phyloP scores from a whole-genome alignment of 2,113 vertebrate genomes.

The Muntiacus reevesi region DNA sequence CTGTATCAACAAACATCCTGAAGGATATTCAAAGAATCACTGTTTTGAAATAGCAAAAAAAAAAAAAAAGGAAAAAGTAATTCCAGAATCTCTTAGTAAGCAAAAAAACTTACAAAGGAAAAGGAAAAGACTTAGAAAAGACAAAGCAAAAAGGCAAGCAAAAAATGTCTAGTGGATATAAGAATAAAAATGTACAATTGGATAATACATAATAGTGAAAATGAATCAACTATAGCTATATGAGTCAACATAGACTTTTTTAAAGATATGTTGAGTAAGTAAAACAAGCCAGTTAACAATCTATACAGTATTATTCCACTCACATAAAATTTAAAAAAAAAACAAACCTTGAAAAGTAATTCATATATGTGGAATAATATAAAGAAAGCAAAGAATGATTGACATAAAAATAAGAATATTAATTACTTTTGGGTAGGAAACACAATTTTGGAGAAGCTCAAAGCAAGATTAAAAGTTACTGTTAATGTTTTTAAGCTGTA shows the following conservation, averaged over 20 bases:
- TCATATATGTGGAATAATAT: neutral
- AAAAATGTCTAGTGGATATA: neutral
- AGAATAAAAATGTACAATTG: neutral
- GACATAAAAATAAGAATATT: neutral
- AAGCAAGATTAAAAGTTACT: neutral
- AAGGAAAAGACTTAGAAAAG: neutral
- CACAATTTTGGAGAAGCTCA: neutral
- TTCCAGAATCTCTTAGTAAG: neutral
- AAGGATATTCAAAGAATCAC: neutral
- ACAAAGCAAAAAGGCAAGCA: neutral
- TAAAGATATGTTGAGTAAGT: neutral
- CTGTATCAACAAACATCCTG: neutral
- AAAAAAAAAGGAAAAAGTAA: neutral
- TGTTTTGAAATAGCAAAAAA: neutral
- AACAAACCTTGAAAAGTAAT: neutral
- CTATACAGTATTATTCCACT: neutral
- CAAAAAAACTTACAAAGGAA: neutral
- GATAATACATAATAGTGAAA: neutral
- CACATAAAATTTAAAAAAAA: neutral
- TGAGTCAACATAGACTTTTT: neutral
- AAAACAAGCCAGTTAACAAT: neutral
- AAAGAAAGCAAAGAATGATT: neutral
- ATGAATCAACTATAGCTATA: neutral
- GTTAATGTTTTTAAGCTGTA: neutral
- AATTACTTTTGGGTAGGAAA: neutral